phyloP scores from a whole-genome alignment of 1,140 invertebrate genomes.

The Ceratina australensis region DNA sequence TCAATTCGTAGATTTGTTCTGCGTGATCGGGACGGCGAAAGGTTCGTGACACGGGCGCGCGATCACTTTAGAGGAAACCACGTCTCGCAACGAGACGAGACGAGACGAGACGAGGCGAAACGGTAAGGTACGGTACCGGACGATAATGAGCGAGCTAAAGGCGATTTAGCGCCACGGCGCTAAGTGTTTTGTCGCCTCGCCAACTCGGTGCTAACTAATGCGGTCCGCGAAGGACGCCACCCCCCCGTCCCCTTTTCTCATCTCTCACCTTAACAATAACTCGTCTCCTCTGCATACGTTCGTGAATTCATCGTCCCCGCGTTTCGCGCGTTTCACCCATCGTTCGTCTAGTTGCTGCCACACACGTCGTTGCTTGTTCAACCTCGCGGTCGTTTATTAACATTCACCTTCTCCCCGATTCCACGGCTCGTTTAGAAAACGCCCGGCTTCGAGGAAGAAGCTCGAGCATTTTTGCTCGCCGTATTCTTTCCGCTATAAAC shows the following conservation, averaged over 20 bases:
- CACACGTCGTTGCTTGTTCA: slow-evolving; percentile 27
- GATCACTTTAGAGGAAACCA: neutral
- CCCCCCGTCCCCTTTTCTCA: slow-evolving; percentile 20
- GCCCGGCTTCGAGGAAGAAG: neutral
- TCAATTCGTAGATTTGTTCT: no score
- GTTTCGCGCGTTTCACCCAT: neutral
- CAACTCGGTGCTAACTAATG: slow-evolving; percentile 68
- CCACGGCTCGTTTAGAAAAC: neutral
- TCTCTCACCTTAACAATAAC: slow-evolving; percentile 18
- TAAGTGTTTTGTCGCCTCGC: slow-evolving; percentile 66
- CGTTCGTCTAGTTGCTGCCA: neutral
- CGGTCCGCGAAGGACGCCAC: slow-evolving; percentile 48
- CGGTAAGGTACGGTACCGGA: slow-evolving; percentile 20
- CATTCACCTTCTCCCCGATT: neutral
- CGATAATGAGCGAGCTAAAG: slow-evolving; percentile 64
- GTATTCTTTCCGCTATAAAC: no score
- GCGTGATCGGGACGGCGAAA: neutral
- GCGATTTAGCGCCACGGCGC: slow-evolving; percentile 63
- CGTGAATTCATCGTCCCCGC: slow-evolving; percentile 16
- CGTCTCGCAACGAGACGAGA: neutral
- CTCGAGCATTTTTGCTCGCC: neutral
- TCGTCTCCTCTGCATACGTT: slow-evolving; percentile 24
- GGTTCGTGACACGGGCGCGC: neutral
- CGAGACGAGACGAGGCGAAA: slow-evolving; percentile 9
- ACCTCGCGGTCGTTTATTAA: slow-evolving; percentile 11